Base-by-base conservation (phyloP, 2,797 vertebrate genomes). In the Lacerta bilineata region DNA sequence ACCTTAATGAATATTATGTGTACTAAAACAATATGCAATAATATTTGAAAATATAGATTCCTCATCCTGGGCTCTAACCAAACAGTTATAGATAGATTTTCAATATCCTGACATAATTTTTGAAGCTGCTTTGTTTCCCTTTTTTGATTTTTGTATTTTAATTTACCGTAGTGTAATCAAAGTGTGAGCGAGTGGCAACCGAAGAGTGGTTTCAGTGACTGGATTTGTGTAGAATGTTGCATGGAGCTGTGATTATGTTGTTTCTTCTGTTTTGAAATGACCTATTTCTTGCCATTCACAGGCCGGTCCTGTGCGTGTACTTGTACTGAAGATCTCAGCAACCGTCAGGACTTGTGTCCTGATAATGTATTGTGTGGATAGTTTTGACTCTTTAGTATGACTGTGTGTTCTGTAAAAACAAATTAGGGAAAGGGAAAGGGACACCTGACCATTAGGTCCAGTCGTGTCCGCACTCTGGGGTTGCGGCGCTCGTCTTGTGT, bases 101-200 rank as follows among this genome's bases (percentile, higher is more conserved):
- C 96, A 97, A 92, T 98, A 96, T 98, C 96, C 96, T 98, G 96
- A 98, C 97, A 95, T 96, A 96, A 97, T 95, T 96, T 64, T 96
- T 96, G 96, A 97, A 98, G 98, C 98, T 99, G 98, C 99, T 99
- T 98, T 97, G 95, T 97, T 97, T 93, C 93, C 90, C 94, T 96
- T 97, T 95, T 95, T 18, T 97, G n/a, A 29, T 25, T 93, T 94
- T 92, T 96, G 15, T 4, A 55, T 55, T 95, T 96, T 96, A 93
- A 76, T 75, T 86, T n/a, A n/a, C n/a, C n/a, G 94, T 89, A 93
- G 95, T 97, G 94, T 96, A 93, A 93, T 96, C 96, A 97, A 94
- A 94, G 97, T 96, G 97, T 98, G 97, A 96, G 95, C 95, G 96
- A 95, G 95, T 94, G 96, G 93, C 43, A 93, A 95, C 93, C 91